phyloP scores from a whole-genome alignment of 2,888 invertebrate species.

The Miltochrista miniata region DNA sequence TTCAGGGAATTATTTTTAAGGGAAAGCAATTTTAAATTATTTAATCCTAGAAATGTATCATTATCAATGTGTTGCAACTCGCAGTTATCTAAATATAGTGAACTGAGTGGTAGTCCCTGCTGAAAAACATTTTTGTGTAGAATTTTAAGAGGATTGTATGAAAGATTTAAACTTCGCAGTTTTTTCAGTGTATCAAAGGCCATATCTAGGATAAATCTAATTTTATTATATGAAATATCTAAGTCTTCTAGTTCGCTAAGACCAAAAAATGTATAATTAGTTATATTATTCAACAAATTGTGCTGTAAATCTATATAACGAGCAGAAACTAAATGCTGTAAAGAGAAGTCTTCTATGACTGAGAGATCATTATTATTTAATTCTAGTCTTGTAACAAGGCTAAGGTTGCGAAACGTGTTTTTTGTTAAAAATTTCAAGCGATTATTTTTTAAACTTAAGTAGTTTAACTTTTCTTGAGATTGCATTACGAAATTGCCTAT shows the following conservation, averaged over 20 bases:
- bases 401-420: slow-evolving; percentile 89
- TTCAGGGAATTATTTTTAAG: slow-evolving; percentile 89
- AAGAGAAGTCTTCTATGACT: slow-evolving; percentile 91
- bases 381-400: slow-evolving; percentile 89
- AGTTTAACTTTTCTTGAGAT: slow-evolving; percentile 91
- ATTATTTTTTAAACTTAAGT: slow-evolving; percentile 93
- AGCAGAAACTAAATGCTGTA: slow-evolving; percentile 89
- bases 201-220: slow-evolving; percentile 87
- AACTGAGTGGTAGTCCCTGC: slow-evolving; percentile 89
- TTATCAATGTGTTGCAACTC: slow-evolving; percentile 89
- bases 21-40: slow-evolving; percentile 90
- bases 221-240: slow-evolving; percentile 88
- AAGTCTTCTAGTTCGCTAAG: slow-evolving; percentile 91
- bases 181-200: slow-evolving; percentile 91
- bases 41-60: slow-evolving; percentile 89
- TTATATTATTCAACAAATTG: slow-evolving; percentile 88
- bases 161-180: slow-evolving; percentile 90
- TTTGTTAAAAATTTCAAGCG: slow-evolving; percentile 88
- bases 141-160: slow-evolving; percentile 88
- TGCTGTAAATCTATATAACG: slow-evolving; percentile 91
- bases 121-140: slow-evolving; percentile 90
- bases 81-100: slow-evolving; percentile 89
- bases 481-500: slow-evolving; percentile 90
- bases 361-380: slow-evolving; percentile 91
- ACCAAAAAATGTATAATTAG: slow-evolving; percentile 89